These are phyloP conservation scores for Alosa sapidissima DNA, from an alignment of 2,797 vertebrate species.

Conservation along the genomic window DNA sequence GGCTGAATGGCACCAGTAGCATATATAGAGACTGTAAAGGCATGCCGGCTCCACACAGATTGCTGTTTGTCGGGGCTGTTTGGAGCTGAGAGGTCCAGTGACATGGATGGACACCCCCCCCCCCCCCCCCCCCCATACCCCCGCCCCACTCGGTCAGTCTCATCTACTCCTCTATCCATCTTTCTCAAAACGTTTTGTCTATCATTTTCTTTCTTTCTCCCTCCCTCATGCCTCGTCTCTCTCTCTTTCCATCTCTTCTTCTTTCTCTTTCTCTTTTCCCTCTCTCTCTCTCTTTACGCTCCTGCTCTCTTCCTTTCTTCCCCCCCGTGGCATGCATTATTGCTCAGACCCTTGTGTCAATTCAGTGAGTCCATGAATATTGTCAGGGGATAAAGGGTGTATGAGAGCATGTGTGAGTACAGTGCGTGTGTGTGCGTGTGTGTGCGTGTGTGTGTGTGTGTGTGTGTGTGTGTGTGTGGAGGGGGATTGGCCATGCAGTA, in stretches of 20 bases:
- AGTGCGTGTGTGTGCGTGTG: background rate
- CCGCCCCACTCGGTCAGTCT: background rate
- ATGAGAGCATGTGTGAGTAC: too few species aligned
- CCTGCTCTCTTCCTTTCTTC: background rate
- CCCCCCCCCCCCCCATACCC: background rate
- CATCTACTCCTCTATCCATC: background rate
- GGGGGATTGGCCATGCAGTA: background rate
- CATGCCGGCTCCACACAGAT: background rate
- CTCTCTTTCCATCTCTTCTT: background rate
- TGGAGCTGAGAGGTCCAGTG: background rate
- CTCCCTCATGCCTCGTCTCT: background rate
- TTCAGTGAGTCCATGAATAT: conserved; percentile 7
- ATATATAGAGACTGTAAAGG: background rate
- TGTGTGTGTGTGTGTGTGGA: background rate
- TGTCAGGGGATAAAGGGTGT: background rate
- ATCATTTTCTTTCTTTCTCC: background rate
- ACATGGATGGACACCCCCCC: background rate
- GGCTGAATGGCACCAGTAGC: background rate
- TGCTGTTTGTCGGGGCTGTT: background rate
- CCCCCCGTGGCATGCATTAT: background rate
- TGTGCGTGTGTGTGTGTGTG: conserved; percentile 5
- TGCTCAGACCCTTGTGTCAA: background rate
- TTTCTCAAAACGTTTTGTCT: background rate
- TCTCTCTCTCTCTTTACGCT: background rate
- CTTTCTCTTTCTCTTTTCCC: background rate